phyloP scores from a whole-genome alignment of 2,113 vertebrate species.

The Apeltes quadracus region DNA sequence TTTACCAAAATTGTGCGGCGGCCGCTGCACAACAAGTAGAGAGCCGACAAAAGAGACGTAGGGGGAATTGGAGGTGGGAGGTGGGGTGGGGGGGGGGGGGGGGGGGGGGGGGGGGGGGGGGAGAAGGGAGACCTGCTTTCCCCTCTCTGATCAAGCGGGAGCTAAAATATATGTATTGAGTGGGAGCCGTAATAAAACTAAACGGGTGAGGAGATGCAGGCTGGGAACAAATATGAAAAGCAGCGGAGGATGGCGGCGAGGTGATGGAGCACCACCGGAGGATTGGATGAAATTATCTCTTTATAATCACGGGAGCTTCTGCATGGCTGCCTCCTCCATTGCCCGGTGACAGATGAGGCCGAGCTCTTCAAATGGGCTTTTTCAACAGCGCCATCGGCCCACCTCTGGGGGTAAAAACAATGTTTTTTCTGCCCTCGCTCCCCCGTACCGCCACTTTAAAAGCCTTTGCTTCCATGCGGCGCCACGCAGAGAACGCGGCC shows the following conservation, averaged over 20 bases:
- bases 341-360: slow-evolving; percentile 74
- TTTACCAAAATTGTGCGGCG: slow-evolving; percentile 64
- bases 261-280: slow-evolving; percentile 72
- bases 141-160: slow-evolving; percentile 59
- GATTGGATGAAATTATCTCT: slow-evolving; percentile 79
- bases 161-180: slow-evolving; percentile 74
- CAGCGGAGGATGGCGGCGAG: slow-evolving; percentile 67
- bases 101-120: slow-evolving; percentile 26
- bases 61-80: not conserved
- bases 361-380: slow-evolving; percentile 75
- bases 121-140: slow-evolving; percentile 46
- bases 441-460: slow-evolving; percentile 62
- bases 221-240: slow-evolving; percentile 72
- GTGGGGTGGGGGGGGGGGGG: not conserved
- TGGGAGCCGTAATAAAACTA: slow-evolving; percentile 71
- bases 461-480: slow-evolving; percentile 53
- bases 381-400: slow-evolving; percentile 65
- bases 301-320: slow-evolving; percentile 78
- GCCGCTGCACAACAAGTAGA: slow-evolving; percentile 74
- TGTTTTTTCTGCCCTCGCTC: slow-evolving; percentile 59
- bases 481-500: slow-evolving; percentile 45
- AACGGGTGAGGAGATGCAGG: slow-evolving; percentile 68
- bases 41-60: slow-evolving; percentile 63
- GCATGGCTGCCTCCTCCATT: slow-evolving; percentile 77
- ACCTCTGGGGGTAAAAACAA: slow-evolving; percentile 75